phyloP scores from a whole-genome alignment of 2,113 vertebrate genomes.

The Coptodon bakossiorum region DNA sequence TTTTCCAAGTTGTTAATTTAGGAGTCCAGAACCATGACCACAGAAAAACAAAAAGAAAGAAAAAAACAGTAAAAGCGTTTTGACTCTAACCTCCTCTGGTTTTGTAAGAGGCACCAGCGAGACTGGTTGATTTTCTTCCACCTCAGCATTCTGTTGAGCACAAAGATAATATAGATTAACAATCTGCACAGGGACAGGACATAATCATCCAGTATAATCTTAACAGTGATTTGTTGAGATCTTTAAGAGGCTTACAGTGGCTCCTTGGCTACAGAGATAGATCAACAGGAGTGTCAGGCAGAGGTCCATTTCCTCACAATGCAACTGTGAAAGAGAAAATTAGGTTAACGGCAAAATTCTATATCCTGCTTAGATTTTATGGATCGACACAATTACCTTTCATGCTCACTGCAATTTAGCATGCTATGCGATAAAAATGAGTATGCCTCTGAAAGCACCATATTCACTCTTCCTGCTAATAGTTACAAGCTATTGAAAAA shows the following conservation, averaged over 20 bases:
- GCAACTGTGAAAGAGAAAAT: conserved; percentile 38
- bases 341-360: not conserved
- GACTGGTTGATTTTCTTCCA: conserved; percentile 48
- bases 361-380: not conserved
- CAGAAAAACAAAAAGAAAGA: not conserved
- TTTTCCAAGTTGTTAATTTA: not conserved
- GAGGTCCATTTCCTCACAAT: conserved; percentile 67
- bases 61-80: not conserved
- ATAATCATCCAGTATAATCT: not conserved
- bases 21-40: not conserved
- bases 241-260: conserved; percentile 55
- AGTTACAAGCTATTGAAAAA: not conserved
- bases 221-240: not conserved
- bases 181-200: not conserved
- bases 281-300: conserved; percentile 71
- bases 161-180: not conserved
- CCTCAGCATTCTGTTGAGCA: conserved; percentile 57
- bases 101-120: conserved; percentile 42
- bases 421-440: not conserved
- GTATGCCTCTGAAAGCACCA: not conserved
- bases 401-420: not conserved
- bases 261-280: conserved; percentile 61
- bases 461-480: not conserved
- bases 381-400: not conserved
- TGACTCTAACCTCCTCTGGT: conserved; percentile 44